A percentile compares a stretch with the other conserved stretches of the same genome.
These are phyloP conservation scores for Basileuterus tristriatus DNA, from an alignment of 2,797 vertebrate genomes.

Conservation along the genomic window DNA sequence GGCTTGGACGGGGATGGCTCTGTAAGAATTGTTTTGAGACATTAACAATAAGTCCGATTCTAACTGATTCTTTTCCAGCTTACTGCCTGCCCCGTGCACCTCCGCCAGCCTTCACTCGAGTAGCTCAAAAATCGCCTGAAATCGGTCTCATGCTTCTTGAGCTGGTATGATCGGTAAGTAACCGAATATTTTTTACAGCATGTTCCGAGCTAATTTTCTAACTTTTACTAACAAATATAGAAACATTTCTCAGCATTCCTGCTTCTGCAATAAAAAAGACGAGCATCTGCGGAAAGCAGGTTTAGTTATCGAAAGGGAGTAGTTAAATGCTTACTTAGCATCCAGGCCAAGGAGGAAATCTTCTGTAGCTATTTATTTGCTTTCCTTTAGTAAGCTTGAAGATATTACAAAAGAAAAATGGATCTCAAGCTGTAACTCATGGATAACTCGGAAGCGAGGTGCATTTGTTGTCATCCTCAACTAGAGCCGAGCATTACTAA, in stretches of 20 bases:
- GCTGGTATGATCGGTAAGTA: conserved; percentile 72
- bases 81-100: background rate
- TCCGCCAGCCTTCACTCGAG: background rate
- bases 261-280: conserved; percentile 43
- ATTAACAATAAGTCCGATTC: background rate
- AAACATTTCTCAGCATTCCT: conserved; percentile 63
- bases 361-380: conserved; percentile 53
- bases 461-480: background rate
- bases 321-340: conserved; percentile 65
- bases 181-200: conserved; percentile 74
- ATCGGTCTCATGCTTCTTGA: conserved; percentile 16
- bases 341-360: conserved; percentile 48
- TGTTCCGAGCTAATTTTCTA: conserved; percentile 71
- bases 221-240: conserved; percentile 70
- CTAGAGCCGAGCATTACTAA: background rate
- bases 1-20: background rate
- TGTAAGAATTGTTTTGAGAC: background rate
- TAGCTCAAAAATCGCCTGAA: background rate
- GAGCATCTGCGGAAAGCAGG: conserved; percentile 49
- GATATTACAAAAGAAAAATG: conserved; percentile 13
- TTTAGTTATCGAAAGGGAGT: conserved; percentile 69
- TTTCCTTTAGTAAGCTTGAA: conserved; percentile 36
- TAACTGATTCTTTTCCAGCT: conserved; percentile 30
- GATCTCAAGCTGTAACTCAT: conserved; percentile 21
- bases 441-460: background rate